These are phyloP conservation scores for Caranx melampygus DNA, from an alignment of 2,113 vertebrate genomes.

Conservation along the genomic window DNA sequence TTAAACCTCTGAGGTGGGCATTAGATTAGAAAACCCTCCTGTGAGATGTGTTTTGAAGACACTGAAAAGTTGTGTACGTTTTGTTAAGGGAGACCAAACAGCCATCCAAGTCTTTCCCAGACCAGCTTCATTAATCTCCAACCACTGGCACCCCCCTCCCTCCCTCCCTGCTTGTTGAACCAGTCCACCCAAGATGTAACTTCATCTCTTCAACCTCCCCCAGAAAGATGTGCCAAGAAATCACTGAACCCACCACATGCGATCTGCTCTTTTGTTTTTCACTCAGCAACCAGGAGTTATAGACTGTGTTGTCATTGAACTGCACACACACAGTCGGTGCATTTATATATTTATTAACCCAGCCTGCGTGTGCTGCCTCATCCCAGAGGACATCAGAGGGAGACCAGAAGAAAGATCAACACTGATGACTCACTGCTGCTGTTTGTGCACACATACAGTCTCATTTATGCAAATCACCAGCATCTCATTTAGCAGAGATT, in stretches of 20 bases:
- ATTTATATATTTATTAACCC: neutral
- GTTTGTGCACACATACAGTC: neutral
- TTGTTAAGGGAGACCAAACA: neutral
- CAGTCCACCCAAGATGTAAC: conserved; percentile 1
- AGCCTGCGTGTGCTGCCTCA: conserved; percentile 7
- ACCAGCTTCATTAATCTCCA: neutral
- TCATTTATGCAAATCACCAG: neutral
- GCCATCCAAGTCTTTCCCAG: neutral
- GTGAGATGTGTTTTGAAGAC: neutral
- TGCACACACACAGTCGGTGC: neutral
- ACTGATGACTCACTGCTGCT: neutral
- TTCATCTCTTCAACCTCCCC: conserved; percentile 5
- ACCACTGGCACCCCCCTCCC: neutral
- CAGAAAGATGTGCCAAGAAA: neutral
- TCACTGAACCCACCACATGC: neutral
- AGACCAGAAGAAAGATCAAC: neutral
- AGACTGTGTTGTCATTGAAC: conserved; percentile 12
- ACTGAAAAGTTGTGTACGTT: too few species aligned
- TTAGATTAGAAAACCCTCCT: neutral
- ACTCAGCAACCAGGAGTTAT: neutral
- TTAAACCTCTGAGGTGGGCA: too few species aligned
- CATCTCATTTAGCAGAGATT: neutral
- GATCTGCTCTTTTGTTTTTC: neutral
- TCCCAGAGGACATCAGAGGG: neutral
- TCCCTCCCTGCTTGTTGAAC: neutral